Conservation (phyloP, 2,888 invertebrate species). For the Platycnemis pennipes region DNA sequence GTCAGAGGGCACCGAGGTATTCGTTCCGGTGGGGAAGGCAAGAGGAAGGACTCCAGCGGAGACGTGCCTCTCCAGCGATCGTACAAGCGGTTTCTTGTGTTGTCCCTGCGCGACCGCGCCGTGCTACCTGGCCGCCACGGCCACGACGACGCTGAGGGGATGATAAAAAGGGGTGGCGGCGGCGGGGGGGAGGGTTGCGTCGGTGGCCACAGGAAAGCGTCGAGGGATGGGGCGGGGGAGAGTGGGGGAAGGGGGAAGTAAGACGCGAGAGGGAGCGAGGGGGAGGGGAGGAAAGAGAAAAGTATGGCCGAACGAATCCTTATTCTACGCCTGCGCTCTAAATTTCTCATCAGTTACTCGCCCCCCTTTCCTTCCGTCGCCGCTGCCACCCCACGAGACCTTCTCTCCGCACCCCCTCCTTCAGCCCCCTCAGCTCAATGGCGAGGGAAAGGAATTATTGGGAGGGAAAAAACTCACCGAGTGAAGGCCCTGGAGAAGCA, state of each 20-base stretch:
- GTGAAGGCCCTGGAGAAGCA: not conserved
- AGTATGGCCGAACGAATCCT: conserved; percentile 67
- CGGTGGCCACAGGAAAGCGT: too few relatives aligned
- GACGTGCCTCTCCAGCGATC: not conserved
- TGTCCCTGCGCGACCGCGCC: not conserved
- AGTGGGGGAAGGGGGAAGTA: not conserved
- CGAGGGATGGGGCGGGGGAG: not conserved
- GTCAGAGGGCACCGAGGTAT: not conserved
- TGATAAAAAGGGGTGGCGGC: not conserved
- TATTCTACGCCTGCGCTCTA: conserved; percentile 67
- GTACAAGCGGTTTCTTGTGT: conserved; percentile 4
- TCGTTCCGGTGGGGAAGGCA: not conserved
- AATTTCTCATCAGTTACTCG: conserved; percentile 61
- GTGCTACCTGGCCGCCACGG: conserved; percentile 44
- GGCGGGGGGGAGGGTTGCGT: not conserved
- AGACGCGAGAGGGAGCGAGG: conserved; percentile 7
- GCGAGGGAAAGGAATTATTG: conserved; percentile 53
- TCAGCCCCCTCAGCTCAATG: not conserved
- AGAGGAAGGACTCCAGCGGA: not conserved
- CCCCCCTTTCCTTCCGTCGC: not conserved
- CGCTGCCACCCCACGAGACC: not conserved
- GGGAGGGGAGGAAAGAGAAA: conserved; percentile 37
- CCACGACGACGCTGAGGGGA: not conserved
- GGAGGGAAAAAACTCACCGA: conserved; percentile 27
- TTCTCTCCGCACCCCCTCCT: not conserved